These are phyloP conservation scores for Aleiodes testaceus DNA, from an alignment of 2,888 invertebrate species.

Conservation along the genomic window DNA sequence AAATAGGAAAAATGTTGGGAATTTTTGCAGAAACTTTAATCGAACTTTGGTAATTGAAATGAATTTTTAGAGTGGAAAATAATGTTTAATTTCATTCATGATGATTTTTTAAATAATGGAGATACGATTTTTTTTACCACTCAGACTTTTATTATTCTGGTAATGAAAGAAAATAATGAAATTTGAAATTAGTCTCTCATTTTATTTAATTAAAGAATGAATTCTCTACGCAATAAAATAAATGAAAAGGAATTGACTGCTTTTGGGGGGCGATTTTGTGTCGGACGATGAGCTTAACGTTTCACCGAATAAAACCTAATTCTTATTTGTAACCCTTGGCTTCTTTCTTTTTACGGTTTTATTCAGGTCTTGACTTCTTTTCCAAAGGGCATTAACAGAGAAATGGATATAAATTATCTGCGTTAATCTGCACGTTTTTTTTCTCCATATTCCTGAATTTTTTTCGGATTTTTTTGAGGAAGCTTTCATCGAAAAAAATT, in stretches of 20 bases:
- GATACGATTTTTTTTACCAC: too few species aligned
- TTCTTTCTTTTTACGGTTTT: slow-evolving; percentile 10
- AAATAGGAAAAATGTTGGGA: too few species aligned
- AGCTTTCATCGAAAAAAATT: neutral
- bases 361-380: slow-evolving; percentile 21
- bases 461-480: neutral
- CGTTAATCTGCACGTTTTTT: neutral
- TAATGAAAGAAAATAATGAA: too few species aligned
- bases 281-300: slow-evolving; percentile 24
- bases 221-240: neutral
- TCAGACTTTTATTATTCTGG: too few species aligned
- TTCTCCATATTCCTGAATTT: neutral
- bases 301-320: slow-evolving; percentile 15
- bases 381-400: neutral
- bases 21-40: too few species aligned
- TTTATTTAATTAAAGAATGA: slow-evolving; percentile 5
- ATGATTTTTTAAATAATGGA: too few species aligned
- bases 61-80: too few species aligned
- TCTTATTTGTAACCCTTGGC: neutral
- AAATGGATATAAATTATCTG: neutral
- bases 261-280: slow-evolving; percentile 9
- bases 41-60: too few species aligned
- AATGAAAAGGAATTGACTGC: slow-evolving; percentile 1
- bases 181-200: neutral
- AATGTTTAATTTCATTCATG: too few species aligned